A percentile compares a stretch with the other conserved stretches of the same genome.
phyloP scores from a whole-genome alignment of 1,140 invertebrate species.

The Pectinophora gossypiella region DNA sequence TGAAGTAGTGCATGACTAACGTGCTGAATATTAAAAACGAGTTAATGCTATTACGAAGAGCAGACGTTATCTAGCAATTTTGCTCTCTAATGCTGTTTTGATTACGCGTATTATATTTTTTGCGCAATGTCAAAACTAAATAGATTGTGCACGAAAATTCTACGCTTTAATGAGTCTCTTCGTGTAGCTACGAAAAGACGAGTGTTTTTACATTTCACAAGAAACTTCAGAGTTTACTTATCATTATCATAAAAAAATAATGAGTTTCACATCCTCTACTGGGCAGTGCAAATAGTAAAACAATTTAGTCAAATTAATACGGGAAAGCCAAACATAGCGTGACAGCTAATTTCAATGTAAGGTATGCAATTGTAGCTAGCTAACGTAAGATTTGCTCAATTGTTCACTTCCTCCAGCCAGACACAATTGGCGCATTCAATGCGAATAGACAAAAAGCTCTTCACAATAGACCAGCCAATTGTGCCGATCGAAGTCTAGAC shows the following conservation, averaged over 20 bases:
- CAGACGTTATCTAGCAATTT: slow-evolving; percentile 22
- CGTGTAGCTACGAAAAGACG: slow-evolving; percentile 29
- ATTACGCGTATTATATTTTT: slow-evolving; percentile 60
- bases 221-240: slow-evolving; percentile 18
- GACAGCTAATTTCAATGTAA: slow-evolving; percentile 6
- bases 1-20: slow-evolving; percentile 39
- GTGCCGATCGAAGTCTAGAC: slow-evolving; percentile 29
- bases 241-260: slow-evolving; percentile 12
- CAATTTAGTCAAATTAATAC: background rate
- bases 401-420: slow-evolving; percentile 47
- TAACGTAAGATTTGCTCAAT: slow-evolving; percentile 32
- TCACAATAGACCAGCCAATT: slow-evolving; percentile 49
- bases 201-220: slow-evolving; percentile 10
- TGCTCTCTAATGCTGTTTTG: slow-evolving; percentile 60
- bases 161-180: slow-evolving; percentile 23
- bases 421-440: slow-evolving; percentile 51
- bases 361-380: too few relatives aligned
- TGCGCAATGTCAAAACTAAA: slow-evolving; percentile 22
- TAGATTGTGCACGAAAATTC: slow-evolving; percentile 18
- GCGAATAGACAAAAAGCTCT: slow-evolving; percentile 51
- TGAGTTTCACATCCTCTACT: background rate
- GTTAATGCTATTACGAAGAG: too few relatives aligned
- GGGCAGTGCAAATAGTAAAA: background rate
- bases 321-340: slow-evolving; percentile 17
- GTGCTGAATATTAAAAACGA: slow-evolving; percentile 33